phyloP scores from a whole-genome alignment of 1,140 invertebrate species.

The Pseudoatta argentina region DNA sequence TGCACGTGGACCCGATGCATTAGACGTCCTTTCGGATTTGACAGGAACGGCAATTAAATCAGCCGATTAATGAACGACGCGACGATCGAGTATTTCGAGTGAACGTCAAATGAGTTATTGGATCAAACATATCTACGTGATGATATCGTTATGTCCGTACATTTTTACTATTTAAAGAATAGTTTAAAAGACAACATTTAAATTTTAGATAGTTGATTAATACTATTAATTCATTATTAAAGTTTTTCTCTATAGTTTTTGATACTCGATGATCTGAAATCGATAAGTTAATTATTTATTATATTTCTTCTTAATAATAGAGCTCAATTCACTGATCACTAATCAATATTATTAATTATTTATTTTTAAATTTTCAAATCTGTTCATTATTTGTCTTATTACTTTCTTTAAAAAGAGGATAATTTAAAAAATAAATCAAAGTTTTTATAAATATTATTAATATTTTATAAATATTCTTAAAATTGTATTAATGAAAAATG shows the following conservation, averaged over 20 bases:
- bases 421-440: not conserved
- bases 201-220: not conserved
- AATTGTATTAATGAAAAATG: not conserved
- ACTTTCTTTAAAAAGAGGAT: not conserved
- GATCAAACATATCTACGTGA: not conserved
- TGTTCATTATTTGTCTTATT: not conserved
- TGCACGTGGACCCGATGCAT: conserved; percentile 32
- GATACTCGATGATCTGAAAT: not conserved
- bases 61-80: conserved; percentile 47
- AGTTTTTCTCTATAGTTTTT: not conserved
- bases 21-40: conserved; percentile 40
- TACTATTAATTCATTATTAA: not conserved
- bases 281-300: not conserved
- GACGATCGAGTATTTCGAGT: conserved; percentile 32
- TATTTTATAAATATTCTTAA: not conserved
- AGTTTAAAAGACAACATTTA: not conserved
- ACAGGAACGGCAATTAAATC: conserved; percentile 35
- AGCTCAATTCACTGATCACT: not conserved
- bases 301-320: not conserved
- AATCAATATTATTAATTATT: not conserved
- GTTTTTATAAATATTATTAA: not conserved
- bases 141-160: not conserved
- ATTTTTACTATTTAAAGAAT: not conserved
- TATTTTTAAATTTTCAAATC: not conserved
- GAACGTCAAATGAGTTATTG: not conserved